Conservation (phyloP, 2,113 vertebrate genomes). For the Gopherus evgoodei region DNA sequence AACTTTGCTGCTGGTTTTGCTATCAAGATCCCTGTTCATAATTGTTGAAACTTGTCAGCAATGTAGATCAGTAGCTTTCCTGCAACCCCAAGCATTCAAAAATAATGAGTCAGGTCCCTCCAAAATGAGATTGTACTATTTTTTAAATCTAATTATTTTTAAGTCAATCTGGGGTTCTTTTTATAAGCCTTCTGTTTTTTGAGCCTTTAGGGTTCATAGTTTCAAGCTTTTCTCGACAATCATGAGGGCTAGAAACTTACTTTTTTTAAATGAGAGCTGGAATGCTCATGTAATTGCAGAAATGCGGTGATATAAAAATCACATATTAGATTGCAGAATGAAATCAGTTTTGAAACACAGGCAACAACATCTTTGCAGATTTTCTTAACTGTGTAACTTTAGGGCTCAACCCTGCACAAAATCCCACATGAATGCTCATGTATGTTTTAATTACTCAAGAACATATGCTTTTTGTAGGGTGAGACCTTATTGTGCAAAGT, state of each 20-base stretch:
- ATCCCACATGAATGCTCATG: neutral
- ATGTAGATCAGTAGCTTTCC: neutral
- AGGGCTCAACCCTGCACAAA: neutral
- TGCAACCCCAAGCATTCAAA: neutral
- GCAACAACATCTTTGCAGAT: neutral
- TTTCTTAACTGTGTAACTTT: neutral
- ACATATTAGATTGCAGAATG: neutral
- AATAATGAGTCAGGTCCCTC: constrained; percentile 24
- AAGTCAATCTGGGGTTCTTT: neutral
- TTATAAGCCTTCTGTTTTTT: neutral
- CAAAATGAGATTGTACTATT: neutral
- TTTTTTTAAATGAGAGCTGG: neutral
- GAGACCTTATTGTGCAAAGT: neutral
- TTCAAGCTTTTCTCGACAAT: neutral
- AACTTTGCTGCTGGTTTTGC: neutral
- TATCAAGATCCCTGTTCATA: neutral
- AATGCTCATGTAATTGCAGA: neutral
- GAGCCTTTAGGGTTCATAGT: neutral
- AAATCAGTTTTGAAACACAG: neutral
- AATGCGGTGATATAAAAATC: neutral
- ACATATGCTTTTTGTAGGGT: neutral
- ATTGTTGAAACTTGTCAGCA: constrained; percentile 6
- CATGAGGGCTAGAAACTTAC: neutral
- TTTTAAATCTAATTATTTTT: neutral
- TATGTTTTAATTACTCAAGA: neutral